Evolutionary conservation across 2,113 vertebrate genomes (phyloP).

Genomic region (Brachypodius melanocephalos): DNA sequence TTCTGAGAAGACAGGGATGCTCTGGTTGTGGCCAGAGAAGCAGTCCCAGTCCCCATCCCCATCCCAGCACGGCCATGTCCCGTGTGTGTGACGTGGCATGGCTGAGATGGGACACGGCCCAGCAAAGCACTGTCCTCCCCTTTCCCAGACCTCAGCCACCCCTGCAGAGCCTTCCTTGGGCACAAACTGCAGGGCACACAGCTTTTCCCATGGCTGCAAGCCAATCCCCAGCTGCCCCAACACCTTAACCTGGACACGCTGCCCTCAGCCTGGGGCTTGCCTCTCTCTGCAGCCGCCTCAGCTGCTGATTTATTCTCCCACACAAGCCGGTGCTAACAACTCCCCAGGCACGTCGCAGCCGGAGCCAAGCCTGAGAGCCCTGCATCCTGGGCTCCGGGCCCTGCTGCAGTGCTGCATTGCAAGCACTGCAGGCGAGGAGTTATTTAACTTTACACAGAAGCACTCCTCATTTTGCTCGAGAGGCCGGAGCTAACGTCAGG

Average conservation of each 20-base stretch:
- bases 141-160: neutral
- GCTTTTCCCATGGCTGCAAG: neutral
- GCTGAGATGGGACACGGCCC: neutral
- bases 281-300: neutral
- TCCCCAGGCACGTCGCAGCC: constrained; percentile 42
- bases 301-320: constrained; percentile 24
- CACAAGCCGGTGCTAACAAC: neutral
- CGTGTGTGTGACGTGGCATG: rapidly evolving
- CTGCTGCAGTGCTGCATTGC: constrained; percentile 62
- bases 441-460: constrained; percentile 31
- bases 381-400: constrained; percentile 53
- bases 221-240: neutral
- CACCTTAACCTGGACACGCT: neutral
- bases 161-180: neutral
- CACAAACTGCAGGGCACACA: neutral
- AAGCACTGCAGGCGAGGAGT: constrained; percentile 42
- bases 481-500: neutral
- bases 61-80: rapidly evolving
- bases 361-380: constrained; percentile 22
- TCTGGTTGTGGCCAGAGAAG: neutral
- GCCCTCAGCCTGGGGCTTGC: neutral
- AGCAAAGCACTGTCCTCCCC: neutral
- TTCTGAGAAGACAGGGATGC: neutral
- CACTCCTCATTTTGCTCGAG: neutral
- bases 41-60: neutral